Evolutionary conservation across 1,140 invertebrate genomes (phyloP), one percentile per base, ranked within the genome.

Genomic region (Chionoecetes opilio): DNA sequence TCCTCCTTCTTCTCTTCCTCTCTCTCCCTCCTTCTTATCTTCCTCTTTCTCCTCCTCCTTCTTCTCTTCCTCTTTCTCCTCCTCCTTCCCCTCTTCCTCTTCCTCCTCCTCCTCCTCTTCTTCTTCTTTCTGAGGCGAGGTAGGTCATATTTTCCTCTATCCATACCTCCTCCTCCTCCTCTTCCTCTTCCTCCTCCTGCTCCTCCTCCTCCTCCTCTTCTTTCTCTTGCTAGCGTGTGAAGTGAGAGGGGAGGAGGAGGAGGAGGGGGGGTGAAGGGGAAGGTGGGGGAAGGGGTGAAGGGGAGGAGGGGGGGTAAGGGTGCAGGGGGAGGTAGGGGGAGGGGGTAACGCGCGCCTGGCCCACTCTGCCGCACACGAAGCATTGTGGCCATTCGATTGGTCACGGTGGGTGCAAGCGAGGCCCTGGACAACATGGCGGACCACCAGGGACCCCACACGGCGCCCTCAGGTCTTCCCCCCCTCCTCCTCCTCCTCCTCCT

Each of bases 301-400:
- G 3, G 41, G 6, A 34, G 6, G 1, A 14, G 37, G 21, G 31
- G 34, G 11, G 26, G 14, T n/a, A 14, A 32, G 6, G 46, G 31
- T 46, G n/a, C n/a, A 46, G 37, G 87, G 6, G 87, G 37, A 41
- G 26, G 38, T 6, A 9, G 88, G 26, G 38, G 32, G 26, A 38
- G 32, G 84, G 84, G n/a, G 32, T 26, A 31, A 29, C 8, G 34
- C 37, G 37, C n/a, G 31, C 17, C 38, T 93, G 92, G 92, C 92
- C 92, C 92, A 86, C 82, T 93, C 92, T 93, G 92, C 35, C 92
- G n/a, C 92, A 14, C 38, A 82, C 92, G 0, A n/a, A 29, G 26
- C 92, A 26, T 86, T 93, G 92, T 86, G 92, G 92, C 82, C 35
- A 82, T 41, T 38, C 53, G 82, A 93, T 93, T 93, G 92, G 92